A percentile compares a stretch with the other conserved stretches of the same genome.
phyloP scores from a whole-genome alignment of 2,797 vertebrate species.

The Neopelma chrysocephalum region DNA sequence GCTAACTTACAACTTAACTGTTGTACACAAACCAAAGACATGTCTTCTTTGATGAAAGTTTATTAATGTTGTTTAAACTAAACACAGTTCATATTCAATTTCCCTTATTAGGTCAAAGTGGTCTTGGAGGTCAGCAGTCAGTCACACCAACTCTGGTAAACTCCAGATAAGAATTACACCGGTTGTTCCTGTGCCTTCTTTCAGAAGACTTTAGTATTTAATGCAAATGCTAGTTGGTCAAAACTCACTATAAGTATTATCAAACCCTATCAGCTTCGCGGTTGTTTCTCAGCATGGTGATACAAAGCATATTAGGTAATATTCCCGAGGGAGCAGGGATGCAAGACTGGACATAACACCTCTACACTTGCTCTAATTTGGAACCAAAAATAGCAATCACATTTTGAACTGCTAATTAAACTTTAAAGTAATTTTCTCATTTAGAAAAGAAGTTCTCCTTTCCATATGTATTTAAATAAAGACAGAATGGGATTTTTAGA shows the following conservation, averaged over 20 bases:
- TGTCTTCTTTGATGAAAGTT: background rate
- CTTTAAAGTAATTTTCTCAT: background rate
- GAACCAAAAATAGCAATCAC: background rate
- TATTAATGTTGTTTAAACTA: background rate
- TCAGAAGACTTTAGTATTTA: background rate
- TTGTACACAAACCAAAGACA: background rate
- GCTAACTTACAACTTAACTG: background rate
- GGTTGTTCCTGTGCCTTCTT: background rate
- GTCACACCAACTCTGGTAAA: background rate
- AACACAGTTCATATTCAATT: background rate
- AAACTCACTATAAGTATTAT: background rate
- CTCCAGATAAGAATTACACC: background rate
- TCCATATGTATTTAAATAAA: background rate
- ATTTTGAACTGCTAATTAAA: background rate
- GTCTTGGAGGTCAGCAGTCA: background rate
- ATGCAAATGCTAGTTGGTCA: background rate
- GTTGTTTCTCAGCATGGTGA: background rate
- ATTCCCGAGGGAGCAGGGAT: background rate
- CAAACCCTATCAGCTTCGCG: background rate
- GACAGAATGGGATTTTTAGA: background rate
- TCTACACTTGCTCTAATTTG: background rate
- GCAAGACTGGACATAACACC: background rate
- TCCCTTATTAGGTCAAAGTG: background rate
- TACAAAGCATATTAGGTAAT: background rate
- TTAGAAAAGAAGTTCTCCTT: background rate